A percentile compares a stretch with the other conserved stretches of the same genome.
Conservation (phyloP, 2,888 invertebrate species). For the Drosophila colorata region DNA sequence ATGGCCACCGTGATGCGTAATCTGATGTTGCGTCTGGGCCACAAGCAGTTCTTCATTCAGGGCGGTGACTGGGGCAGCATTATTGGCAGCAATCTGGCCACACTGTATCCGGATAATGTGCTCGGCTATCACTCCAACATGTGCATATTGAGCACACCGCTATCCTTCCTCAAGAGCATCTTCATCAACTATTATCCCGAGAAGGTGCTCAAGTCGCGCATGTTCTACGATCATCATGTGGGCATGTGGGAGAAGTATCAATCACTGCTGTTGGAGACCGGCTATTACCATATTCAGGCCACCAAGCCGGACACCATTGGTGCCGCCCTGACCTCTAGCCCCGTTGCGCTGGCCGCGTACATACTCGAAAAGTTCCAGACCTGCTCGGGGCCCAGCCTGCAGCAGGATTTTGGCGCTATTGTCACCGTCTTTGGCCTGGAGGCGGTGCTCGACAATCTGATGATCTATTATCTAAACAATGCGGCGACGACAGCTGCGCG, state of each 20-base stretch:
- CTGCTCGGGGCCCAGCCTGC: conserved; percentile 89
- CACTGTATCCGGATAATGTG: conserved; percentile 88
- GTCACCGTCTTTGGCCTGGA: conserved; percentile 86
- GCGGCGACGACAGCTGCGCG: conserved; percentile 90
- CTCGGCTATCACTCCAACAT: conserved; percentile 88
- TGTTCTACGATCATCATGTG: conserved; percentile 87
- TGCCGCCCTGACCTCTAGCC: conserved; percentile 85
- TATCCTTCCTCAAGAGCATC: conserved; percentile 82
- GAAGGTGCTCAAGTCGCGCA: conserved; percentile 84
- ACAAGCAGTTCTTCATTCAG: conserved; percentile 88
- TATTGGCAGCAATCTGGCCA: conserved; percentile 88
- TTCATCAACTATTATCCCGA: conserved; percentile 86
- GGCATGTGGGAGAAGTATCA: conserved; percentile 82
- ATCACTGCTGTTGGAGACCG: conserved; percentile 85
- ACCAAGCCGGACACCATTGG: conserved; percentile 96
- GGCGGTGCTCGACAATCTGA: conserved; percentile 89
- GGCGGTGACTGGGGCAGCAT: conserved; percentile 94
- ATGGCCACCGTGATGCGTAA: conserved; percentile 88
- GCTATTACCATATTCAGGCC: conserved; percentile 91
- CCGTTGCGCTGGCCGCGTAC: conserved; percentile 94
- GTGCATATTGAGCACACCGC: conserved; percentile 84
- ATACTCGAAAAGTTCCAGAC: conserved; percentile 94
- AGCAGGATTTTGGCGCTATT: conserved; percentile 70
- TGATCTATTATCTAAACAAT: conserved; percentile 92
- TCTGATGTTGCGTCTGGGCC: conserved; percentile 89